These are phyloP conservation scores for Fistularia tabacaria DNA, from an alignment of 2,797 vertebrate genomes.

Conservation along the genomic window DNA sequence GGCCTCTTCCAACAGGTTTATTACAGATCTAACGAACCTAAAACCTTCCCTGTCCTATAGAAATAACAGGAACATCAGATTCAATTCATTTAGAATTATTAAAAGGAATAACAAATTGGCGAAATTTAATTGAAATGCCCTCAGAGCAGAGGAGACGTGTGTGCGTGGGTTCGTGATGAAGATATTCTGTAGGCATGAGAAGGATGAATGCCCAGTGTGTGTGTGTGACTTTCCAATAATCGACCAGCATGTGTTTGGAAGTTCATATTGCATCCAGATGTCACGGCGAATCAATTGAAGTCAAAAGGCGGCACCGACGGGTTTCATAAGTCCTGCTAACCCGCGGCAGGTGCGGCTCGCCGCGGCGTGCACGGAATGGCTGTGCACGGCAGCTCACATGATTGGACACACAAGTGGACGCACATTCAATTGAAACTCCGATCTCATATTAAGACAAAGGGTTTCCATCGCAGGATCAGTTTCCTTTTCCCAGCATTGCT, in stretches of 20 bases:
- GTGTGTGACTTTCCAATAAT: constrained; percentile 47
- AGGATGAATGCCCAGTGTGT: constrained; percentile 24
- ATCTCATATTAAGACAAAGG: constrained; percentile 14
- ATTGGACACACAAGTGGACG: constrained; percentile 23
- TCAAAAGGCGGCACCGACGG: constrained; percentile 70
- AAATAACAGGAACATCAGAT: too few species aligned
- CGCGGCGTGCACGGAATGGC: constrained; percentile 46
- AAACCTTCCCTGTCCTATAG: too few species aligned
- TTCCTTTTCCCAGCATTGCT: too few species aligned
- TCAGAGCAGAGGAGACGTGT: constrained; percentile 5
- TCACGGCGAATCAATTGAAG: constrained; percentile 77
- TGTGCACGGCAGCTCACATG: background rate
- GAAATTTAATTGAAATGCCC: constrained; percentile 1
- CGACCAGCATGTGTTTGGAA: constrained; percentile 71
- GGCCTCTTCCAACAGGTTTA: too few species aligned
- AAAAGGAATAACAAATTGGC: too few species aligned
- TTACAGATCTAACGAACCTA: too few species aligned
- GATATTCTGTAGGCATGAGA: constrained; percentile 26
- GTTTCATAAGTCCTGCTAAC: constrained; percentile 74
- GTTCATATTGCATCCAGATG: constrained; percentile 82
- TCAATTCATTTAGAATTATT: too few species aligned
- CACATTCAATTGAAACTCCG: constrained; percentile 23
- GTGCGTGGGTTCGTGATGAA: background rate
- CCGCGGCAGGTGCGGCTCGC: constrained; percentile 69
- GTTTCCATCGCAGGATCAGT: too few species aligned